Evolutionary conservation across 2,113 vertebrate genomes (phyloP).

Genomic region (Takifugu bimaculatus): DNA sequence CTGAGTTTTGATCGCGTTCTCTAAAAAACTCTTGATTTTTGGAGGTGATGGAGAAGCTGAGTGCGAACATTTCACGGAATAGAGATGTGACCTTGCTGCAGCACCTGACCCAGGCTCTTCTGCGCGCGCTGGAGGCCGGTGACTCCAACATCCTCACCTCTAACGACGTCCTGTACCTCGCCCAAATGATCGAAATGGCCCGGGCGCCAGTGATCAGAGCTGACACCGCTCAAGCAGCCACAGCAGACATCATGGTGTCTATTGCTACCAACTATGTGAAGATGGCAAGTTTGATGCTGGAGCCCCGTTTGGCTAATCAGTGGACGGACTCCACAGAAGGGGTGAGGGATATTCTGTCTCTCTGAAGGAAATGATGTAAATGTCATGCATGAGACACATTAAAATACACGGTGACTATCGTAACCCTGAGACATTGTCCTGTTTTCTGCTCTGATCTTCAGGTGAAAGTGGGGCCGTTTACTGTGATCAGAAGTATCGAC

Average conservation of each 20-base stretch:
- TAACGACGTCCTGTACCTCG: constrained; percentile 44
- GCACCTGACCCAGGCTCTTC: constrained; percentile 47
- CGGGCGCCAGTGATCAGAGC: constrained; percentile 2
- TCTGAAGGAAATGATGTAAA: too few species aligned
- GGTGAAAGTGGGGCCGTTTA: constrained; percentile 64
- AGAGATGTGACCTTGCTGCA: constrained; percentile 41
- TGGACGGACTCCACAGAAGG: constrained; percentile 54
- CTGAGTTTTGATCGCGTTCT: too few species aligned
- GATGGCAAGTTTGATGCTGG: constrained; percentile 57
- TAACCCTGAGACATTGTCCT: not conserved
- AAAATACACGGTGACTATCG: too few species aligned
- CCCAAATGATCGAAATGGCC: constrained; percentile 39
- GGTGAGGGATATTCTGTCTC: constrained; percentile 37
- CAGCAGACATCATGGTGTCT: constrained; percentile 52
- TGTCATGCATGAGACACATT: too few species aligned
- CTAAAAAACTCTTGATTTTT: constrained; percentile 12
- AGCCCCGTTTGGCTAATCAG: constrained; percentile 49
- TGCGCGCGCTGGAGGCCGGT: constrained; percentile 36
- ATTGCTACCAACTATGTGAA: constrained; percentile 61
- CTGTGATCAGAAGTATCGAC: constrained; percentile 70
- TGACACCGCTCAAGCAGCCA: not conserved
- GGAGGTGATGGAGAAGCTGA: constrained; percentile 40
- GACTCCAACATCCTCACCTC: constrained; percentile 31
- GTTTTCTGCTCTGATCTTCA: constrained; percentile 11
- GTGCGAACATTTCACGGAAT: constrained; percentile 31